Base-by-base conservation (phyloP, 1,140 invertebrate species). In the Calycopis cecrops region DNA sequence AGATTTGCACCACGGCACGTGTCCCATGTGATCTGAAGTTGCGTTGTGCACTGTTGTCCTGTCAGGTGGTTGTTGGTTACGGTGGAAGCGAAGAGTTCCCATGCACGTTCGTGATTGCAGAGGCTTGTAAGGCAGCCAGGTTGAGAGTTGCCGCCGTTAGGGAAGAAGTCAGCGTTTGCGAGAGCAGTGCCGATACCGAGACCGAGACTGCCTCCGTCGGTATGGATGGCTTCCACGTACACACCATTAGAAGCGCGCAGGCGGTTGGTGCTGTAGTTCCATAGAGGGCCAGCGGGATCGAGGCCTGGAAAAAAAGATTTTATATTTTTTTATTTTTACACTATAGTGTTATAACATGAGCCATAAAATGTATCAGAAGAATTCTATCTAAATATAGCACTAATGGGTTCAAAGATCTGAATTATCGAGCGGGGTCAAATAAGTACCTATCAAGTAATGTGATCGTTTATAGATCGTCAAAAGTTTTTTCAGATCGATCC, bases 161-260 rank as follows among this genome's bases (percentile, higher is more conserved):
- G 93, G 76, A 92, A 96, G 87, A 96, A 96, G 75, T 96, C 95
- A 8, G 89, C 90, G 62, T 93, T 89, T 11, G 64, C 74, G 0
- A 82, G 54, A 9, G 61, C 4, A 87, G 91, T 53, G 87, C 85
- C 47, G 89, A 90, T 71, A 88, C 89, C 48, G 79, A 82, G 67
- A 1, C 79, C 78, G 18, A 78, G 87, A 62, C 91, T 90, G 2
- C 79, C 79, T 21, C 79, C 87, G 63, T 92, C 90, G 0, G 93
- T 93, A 61, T 95, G 93, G 57, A 94, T 89, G 4, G 91, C 89
- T 70, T 93, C 91, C 0, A 93, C 92, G 64, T 91, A 91, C 9
- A 85, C 51, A 1, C 78, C 91, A 61, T 92, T 91, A 18, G 37
- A 60, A 0, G 57, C 2, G 9, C 48, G 53, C 6, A 79, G 48